Conservation (phyloP, 2,888 invertebrate genomes). For the Tineola bisselliella region DNA sequence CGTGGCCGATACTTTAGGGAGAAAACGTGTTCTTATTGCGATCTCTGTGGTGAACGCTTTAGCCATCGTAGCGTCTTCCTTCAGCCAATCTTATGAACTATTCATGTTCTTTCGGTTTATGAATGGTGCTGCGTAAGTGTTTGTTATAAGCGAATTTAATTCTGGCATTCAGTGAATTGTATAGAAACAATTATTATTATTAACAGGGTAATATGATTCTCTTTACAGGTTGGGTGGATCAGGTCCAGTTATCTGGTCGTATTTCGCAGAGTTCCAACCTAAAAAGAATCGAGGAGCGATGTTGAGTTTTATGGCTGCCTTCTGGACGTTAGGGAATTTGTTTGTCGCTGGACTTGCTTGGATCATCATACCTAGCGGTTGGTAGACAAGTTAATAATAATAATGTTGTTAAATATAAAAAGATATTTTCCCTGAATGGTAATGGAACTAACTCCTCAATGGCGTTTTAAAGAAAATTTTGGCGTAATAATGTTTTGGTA, state of each 20-base stretch:
- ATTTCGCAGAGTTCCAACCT: constrained; percentile 94
- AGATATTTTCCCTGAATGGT: too few species aligned
- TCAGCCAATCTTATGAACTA: constrained; percentile 86
- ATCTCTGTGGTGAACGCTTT: constrained; percentile 90
- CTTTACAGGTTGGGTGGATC: constrained; percentile 84
- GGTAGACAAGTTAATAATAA: too few species aligned
- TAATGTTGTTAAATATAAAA: too few species aligned
- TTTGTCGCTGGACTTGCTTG: constrained; percentile 88
- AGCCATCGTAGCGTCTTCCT: constrained; percentile 90
- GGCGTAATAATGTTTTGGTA: too few species aligned
- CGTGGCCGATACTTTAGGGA: constrained; percentile 87
- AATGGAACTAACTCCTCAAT: too few species aligned
- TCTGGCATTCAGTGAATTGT: too few species aligned
- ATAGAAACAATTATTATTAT: too few species aligned
- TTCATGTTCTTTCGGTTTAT: constrained; percentile 92
- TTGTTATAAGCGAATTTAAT: constrained; percentile 12
- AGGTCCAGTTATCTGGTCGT: constrained; percentile 94
- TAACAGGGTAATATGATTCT: too few species aligned
- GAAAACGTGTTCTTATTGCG: constrained; percentile 87
- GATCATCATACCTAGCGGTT: constrained; percentile 75
- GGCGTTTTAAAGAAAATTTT: too few species aligned
- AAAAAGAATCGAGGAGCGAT: constrained; percentile 90
- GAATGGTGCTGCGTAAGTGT: constrained; percentile 92
- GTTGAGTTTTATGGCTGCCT: constrained; percentile 94
- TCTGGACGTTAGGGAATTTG: constrained; percentile 94